A percentile compares a stretch with the other conserved stretches of the same genome.
Evolutionary conservation across 2,797 vertebrate species (phyloP).

Genomic region (Phrynocephalus vlangalii): DNA sequence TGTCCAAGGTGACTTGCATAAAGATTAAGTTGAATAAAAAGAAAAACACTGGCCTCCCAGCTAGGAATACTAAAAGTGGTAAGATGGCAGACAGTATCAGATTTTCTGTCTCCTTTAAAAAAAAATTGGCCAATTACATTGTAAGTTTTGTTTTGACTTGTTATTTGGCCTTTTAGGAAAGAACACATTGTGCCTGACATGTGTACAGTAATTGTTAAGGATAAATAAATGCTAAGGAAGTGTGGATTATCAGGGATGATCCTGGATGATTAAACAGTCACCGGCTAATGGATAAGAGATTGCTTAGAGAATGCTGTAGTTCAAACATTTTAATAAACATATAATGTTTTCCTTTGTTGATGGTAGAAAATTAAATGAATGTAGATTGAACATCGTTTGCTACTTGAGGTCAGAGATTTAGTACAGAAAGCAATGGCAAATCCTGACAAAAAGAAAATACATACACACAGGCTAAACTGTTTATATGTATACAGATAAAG

Average conservation of each 20-base stretch:
- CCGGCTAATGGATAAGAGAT: slow-evolving; percentile 10
- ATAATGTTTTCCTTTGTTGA: not conserved
- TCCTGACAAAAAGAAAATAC: not conserved
- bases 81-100: not conserved
- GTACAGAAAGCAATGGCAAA: not conserved
- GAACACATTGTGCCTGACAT: slow-evolving; percentile 20
- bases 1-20: no score
- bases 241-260: slow-evolving; percentile 51
- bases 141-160: not conserved
- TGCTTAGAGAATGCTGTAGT: not conserved
- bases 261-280: not conserved
- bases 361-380: not conserved
- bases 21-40: not conserved
- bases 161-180: slow-evolving; percentile 38
- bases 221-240: slow-evolving; percentile 59
- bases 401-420: slow-evolving; percentile 5
- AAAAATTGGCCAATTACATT: not conserved
- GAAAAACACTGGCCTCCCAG: not conserved
- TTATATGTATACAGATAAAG: not conserved
- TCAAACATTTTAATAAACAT: slow-evolving; percentile 6
- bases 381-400: not conserved
- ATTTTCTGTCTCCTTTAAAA: not conserved
- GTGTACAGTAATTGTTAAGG: slow-evolving; percentile 32
- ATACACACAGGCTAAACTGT: not conserved
- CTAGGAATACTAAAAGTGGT: not conserved